Evolutionary conservation across 1,140 invertebrate species (phyloP).

Genomic region (Aphis craccivora): DNA sequence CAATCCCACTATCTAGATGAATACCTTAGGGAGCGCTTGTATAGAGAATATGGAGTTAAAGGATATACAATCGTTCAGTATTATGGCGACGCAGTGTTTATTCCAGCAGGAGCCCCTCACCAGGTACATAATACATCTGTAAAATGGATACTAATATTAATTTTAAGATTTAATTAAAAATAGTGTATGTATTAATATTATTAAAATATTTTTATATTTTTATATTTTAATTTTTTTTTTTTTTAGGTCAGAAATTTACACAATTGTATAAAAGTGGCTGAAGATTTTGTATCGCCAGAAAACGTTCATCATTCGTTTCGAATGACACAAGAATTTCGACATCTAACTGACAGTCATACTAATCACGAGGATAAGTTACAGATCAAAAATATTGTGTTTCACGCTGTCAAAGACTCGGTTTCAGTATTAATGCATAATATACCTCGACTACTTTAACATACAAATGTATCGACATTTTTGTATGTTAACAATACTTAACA

Average conservation of each 20-base stretch:
- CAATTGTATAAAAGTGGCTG: conserved; percentile 97
- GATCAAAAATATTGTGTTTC: conserved; percentile 98
- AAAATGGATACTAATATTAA: neutral
- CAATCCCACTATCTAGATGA: conserved; percentile 95
- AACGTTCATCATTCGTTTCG: conserved; percentile 96
- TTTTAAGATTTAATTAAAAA: neutral
- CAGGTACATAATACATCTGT: conserved; percentile 70
- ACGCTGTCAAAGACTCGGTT: conserved; percentile 93
- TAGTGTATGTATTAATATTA: neutral
- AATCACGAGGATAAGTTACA: conserved; percentile 99
- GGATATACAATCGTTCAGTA: conserved; percentile 97
- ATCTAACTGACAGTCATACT: conserved; percentile 90
- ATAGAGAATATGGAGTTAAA: conserved; percentile 91
- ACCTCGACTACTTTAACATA: neutral
- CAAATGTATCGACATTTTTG: neutral
- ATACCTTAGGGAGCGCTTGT: conserved; percentile 82
- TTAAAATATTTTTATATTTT: neutral
- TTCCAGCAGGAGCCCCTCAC: conserved; percentile 96
- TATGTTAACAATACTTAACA: neutral
- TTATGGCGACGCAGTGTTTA: conserved; percentile 95
- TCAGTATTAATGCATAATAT: conserved; percentile 67
- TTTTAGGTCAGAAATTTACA: conserved; percentile 88
- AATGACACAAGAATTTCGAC: conserved; percentile 94
- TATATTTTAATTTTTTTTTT: neutral
- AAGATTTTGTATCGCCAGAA: conserved; percentile 98